These are phyloP conservation scores for Oxyruncus cristatus DNA, from an alignment of 2,113 vertebrate species.

Conservation along the genomic window DNA sequence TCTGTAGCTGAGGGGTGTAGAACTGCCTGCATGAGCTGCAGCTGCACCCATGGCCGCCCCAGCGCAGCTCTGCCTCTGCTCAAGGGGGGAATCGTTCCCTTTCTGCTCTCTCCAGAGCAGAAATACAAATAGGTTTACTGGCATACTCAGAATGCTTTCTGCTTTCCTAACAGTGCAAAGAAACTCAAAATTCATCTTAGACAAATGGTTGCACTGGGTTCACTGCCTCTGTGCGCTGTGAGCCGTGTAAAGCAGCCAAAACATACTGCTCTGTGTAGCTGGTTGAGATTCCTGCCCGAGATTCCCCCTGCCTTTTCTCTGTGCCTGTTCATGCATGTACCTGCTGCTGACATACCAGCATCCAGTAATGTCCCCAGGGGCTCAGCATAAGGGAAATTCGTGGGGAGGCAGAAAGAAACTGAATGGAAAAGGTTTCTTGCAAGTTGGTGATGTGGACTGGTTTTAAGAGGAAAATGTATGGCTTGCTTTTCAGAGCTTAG, in stretches of 20 bases:
- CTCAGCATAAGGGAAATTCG: neutral
- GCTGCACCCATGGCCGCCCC: accelerated
- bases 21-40: neutral
- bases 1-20: neutral
- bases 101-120: neutral
- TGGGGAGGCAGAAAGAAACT: neutral
- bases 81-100: neutral
- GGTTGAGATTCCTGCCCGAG: neutral
- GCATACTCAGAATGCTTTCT: neutral
- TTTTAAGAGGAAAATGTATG: neutral
- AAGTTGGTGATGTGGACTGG: neutral
- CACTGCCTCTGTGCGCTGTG: accelerated
- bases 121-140: neutral
- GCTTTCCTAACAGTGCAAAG: neutral
- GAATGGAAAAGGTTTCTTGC: neutral
- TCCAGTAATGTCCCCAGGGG: neutral
- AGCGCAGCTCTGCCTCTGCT: neutral
- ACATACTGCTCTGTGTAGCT: accelerated
- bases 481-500: neutral
- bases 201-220: neutral
- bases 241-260: accelerated
- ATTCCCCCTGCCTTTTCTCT: neutral
- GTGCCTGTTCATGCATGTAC: neutral
- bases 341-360: neutral
- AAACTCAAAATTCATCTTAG: neutral